These are phyloP conservation scores for Saccopteryx leptura DNA, from an alignment of 2,113 vertebrate species.

Conservation along the genomic window DNA sequence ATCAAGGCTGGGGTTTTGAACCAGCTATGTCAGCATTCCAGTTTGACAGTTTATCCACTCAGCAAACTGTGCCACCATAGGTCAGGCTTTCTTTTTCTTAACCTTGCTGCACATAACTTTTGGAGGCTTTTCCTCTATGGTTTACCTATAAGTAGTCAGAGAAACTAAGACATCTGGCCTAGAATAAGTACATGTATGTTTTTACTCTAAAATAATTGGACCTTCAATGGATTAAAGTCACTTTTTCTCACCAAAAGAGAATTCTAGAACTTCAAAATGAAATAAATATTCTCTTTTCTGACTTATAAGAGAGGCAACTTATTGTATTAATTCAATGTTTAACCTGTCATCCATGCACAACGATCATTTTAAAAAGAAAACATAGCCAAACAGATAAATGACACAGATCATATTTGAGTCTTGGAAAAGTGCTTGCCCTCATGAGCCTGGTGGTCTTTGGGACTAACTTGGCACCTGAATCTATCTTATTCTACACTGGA, in stretches of 20 bases:
- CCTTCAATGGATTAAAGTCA: neutral
- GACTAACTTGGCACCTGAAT: neutral
- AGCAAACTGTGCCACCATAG: too few species aligned
- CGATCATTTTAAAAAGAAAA: neutral
- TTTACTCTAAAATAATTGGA: neutral
- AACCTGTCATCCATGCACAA: neutral
- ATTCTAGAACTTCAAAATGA: slow-evolving; percentile 19
- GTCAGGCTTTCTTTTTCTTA: neutral
- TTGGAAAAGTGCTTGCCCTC: slow-evolving; percentile 41
- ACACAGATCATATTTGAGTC: neutral
- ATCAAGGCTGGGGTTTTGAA: too few species aligned
- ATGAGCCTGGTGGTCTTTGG: neutral
- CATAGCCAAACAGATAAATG: neutral
- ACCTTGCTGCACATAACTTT: neutral
- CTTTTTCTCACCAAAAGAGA: neutral
- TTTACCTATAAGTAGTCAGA: neutral
- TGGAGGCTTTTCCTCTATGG: neutral
- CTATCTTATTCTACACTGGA: neutral
- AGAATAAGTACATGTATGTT: neutral
- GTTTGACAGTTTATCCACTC: too few species aligned
- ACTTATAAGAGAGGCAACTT: slow-evolving; percentile 19
- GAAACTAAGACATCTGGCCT: neutral
- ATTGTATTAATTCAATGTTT: neutral
- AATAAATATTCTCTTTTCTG: slow-evolving; percentile 37
- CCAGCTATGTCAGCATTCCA: too few species aligned